A percentile compares a stretch with the other conserved stretches of the same genome.
Evolutionary conservation across 2,113 vertebrate species (phyloP).

Genomic region (Todiramphus chloris): DNA sequence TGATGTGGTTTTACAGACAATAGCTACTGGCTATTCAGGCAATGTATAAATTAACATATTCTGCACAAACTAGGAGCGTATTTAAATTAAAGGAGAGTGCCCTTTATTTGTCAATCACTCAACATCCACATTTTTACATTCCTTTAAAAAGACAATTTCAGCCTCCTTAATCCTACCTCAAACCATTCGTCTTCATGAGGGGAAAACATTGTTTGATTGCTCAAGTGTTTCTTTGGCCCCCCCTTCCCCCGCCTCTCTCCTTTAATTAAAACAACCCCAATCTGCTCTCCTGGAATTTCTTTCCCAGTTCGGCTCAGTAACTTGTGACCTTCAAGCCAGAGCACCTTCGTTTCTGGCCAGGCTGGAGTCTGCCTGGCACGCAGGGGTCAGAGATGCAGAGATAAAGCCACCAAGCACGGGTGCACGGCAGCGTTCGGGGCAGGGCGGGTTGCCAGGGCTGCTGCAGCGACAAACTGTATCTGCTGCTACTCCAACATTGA

Average conservation of each 20-base stretch:
- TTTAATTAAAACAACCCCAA: constrained; percentile 64
- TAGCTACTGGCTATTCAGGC: constrained; percentile 71
- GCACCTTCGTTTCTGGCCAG: background rate
- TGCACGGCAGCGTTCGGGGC: background rate
- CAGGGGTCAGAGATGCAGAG: constrained; percentile 45
- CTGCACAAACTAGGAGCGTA: constrained; percentile 55
- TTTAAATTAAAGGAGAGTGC: constrained; percentile 61
- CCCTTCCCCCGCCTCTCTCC: constrained; percentile 72
- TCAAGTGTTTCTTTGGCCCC: background rate
- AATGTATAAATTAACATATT: constrained; percentile 73
- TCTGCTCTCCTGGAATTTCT: constrained; percentile 59
- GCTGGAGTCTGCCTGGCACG: background rate
- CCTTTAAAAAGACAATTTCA: constrained; percentile 17
- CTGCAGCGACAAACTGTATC: background rate
- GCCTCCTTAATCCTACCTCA: background rate
- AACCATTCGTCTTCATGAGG: fast-evolving
- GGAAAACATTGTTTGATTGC: background rate
- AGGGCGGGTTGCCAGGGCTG: background rate
- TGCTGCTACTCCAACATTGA: background rate
- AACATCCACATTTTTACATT: background rate
- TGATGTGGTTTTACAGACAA: constrained; percentile 72
- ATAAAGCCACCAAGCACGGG: background rate
- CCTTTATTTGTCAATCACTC: constrained; percentile 63
- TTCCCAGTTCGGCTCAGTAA: constrained; percentile 19
- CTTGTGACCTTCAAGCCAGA: constrained; percentile 40